These are phyloP conservation scores for Pelvicachromis taeniatus DNA, from an alignment of 2,113 vertebrate species.

Conservation along the genomic window DNA sequence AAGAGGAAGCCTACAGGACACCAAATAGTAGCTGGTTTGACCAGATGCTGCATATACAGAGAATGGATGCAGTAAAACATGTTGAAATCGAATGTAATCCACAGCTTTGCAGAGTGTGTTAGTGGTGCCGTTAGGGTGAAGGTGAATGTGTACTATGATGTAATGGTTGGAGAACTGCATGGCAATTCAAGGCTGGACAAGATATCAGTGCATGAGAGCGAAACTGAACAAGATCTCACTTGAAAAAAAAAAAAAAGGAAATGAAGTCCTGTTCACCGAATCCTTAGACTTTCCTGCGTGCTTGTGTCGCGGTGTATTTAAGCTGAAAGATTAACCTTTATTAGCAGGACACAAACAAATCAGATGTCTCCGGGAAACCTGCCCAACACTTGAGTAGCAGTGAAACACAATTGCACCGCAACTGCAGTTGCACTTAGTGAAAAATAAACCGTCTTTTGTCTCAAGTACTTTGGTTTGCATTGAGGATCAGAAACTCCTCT, in stretches of 20 bases:
- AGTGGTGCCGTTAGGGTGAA: background rate
- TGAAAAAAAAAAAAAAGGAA: background rate
- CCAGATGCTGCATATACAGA: background rate
- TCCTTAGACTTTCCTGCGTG: background rate
- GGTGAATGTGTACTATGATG: background rate
- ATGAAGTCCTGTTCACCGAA: background rate
- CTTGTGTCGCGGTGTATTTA: background rate
- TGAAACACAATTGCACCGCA: background rate
- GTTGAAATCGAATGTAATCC: background rate
- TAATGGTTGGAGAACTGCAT: background rate
- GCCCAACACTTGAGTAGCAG: background rate
- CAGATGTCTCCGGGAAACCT: background rate
- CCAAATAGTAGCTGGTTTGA: background rate
- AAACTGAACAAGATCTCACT: background rate
- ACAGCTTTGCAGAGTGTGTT: background rate
- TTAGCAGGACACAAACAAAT: background rate
- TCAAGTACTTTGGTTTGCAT: background rate
- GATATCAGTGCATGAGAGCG: background rate
- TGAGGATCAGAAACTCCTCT: constrained; percentile 1
- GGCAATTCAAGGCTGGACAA: background rate
- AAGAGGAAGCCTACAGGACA: background rate
- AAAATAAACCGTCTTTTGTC: background rate
- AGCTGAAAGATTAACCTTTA: background rate
- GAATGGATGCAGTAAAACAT: background rate
- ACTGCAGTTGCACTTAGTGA: background rate